Evolutionary conservation across 1,140 invertebrate genomes (phyloP), one percentile per base, ranked within the genome.

Genomic region (Drosophila grimshawi): DNA sequence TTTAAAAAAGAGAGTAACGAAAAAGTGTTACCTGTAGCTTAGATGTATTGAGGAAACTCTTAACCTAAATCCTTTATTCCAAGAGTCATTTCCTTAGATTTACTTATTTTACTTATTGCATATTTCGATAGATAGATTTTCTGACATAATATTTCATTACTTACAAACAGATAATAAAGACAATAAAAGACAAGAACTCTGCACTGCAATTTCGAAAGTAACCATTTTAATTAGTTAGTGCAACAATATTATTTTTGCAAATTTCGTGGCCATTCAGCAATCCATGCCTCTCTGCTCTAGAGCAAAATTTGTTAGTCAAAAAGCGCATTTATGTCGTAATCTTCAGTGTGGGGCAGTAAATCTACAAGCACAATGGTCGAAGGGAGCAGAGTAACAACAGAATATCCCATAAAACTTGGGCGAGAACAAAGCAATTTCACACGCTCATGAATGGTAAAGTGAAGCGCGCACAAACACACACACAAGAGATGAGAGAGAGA

Each of bases 291-390:
- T 29, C 7, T 4, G 62, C 49, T 49, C 49, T 51, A 49, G 6
- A 56, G 61, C 80, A 64, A 76, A 88, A 89, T 88, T 88, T 78
- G 83, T 78, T 88, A 75, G 61, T 65, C 80, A 56, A 80, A 79
- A 68, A 71, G 48, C 64, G 64, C 78, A 89, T 88, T 89, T 80
- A 88, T 89, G 80, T 88, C 85, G 78, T 81, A 89, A 88, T 88
- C 85, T 88, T 88, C 85, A 88, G 80, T 88, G 85, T 89, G 80
- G 80, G 80, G 71, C 80, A 89, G 85, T 89, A 88, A 88, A 88
- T 89, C 78, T 78, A 72, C 65, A 80, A 80, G 46, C 41, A 81
- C 60, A 76, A 68, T 76, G 65, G 70, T 51, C 27, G 8, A 46
- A 30, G 30, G 27, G 6, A 30, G 49, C 8, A 6, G 29, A 41